A percentile compares a stretch with the other conserved stretches of the same genome.
phyloP scores from a whole-genome alignment of 2,113 vertebrate species.

The Anhinga anhinga region DNA sequence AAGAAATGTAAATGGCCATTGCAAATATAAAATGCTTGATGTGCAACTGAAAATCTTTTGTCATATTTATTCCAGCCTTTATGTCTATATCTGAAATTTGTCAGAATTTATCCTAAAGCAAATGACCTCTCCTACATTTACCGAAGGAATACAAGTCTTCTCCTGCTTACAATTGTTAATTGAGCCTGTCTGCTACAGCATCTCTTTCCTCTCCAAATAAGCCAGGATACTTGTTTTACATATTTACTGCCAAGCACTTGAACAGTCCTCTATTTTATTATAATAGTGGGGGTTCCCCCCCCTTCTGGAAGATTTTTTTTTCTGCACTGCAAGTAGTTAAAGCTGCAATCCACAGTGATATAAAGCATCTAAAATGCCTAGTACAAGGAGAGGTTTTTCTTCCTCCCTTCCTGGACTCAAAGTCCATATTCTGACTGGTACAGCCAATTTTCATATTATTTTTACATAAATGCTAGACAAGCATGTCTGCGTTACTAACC shows the following conservation, averaged over 20 bases:
- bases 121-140: constrained; percentile 67
- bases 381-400: constrained; percentile 13
- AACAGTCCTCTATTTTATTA: constrained; percentile 49
- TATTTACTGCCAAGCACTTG: constrained; percentile 66
- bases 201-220: constrained; percentile 56
- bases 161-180: constrained; percentile 70
- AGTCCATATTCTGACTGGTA: constrained; percentile 58
- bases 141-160: constrained; percentile 59
- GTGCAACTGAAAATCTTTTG: constrained; percentile 51
- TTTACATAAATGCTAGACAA: constrained; percentile 77
- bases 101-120: constrained; percentile 76
- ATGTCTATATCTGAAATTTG: constrained; percentile 61
- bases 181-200: constrained; percentile 64
- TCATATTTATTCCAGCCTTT: constrained; percentile 63
- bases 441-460: constrained; percentile 72
- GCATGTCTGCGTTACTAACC: constrained; percentile 65
- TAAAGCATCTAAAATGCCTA: constrained; percentile 44
- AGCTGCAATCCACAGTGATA: constrained; percentile 52
- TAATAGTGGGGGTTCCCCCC: background rate
- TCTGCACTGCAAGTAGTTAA: background rate
- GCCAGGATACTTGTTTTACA: constrained; percentile 53
- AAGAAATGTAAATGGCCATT: constrained; percentile 35
- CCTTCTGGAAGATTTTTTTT: background rate
- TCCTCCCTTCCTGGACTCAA: constrained; percentile 24
- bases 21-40: constrained; percentile 51